A percentile compares a stretch with the other conserved stretches of the same genome.
Conservation (phyloP, 2,113 vertebrate species). For the human (Homo sapiens) region GRCh38 chrX:113497501-113498000, state of each 20-base stretch:
- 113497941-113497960: not conserved
- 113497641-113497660: not conserved
- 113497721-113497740: not conserved
- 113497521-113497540: not conserved
- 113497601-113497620: not conserved
- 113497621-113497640: not conserved
- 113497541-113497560: not conserved
- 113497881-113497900: not conserved
- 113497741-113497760: not conserved
- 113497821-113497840: constrained; percentile 52
- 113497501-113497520: not conserved
- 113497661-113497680: not conserved
- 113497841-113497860: constrained; percentile 33
- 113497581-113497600: not conserved
- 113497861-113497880: not conserved
- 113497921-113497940: constrained; percentile 19
- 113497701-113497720: not conserved
- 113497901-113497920: not conserved
- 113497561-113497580: not conserved
- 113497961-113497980: not conserved
- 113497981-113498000: not conserved
- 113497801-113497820: not conserved
- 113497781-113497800: constrained; percentile 41
- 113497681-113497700: not conserved
- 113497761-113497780: constrained; percentile 38